A percentile compares a stretch with the other conserved stretches of the same genome.
phyloP scores from a whole-genome alignment of 2,888 invertebrate species.

The Cantharis rustica region DNA sequence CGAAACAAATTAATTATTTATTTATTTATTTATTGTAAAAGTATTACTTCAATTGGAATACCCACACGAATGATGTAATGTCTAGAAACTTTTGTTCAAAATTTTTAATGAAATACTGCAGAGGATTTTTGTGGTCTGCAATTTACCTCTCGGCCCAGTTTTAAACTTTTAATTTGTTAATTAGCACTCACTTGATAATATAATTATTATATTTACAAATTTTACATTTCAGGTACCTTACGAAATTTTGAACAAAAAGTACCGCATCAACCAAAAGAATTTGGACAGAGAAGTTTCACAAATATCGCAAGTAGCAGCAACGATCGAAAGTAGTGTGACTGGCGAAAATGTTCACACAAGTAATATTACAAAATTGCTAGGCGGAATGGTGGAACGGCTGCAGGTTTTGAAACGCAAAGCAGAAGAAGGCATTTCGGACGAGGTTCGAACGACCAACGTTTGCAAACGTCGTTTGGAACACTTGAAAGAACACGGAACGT shows the following conservation, averaged over 20 bases:
- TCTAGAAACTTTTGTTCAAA: too few relatives aligned
- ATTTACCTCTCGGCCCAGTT: too few relatives aligned
- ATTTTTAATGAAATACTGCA: too few relatives aligned
- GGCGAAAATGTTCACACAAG: constrained; percentile 63
- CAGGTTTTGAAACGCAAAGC: constrained; percentile 92
- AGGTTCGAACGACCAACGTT: constrained; percentile 85
- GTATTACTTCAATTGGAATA: too few relatives aligned
- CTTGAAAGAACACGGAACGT: constrained; percentile 74
- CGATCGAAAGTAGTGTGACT: constrained; percentile 77
- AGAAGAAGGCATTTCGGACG: constrained; percentile 90
- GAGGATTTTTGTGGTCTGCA: too few relatives aligned
- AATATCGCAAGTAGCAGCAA: constrained; percentile 77
- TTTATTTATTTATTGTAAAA: too few relatives aligned
- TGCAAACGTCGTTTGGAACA: constrained; percentile 94
- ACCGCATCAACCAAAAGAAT: constrained; percentile 92
- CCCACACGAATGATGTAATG: too few relatives aligned
- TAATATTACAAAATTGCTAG: constrained; percentile 80
- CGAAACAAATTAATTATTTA: not conserved
- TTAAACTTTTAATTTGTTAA: too few relatives aligned
- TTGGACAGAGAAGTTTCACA: constrained; percentile 92
- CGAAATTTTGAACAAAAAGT: constrained; percentile 96
- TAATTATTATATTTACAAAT: too few relatives aligned
- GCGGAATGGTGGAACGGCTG: constrained; percentile 86
- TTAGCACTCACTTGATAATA: too few relatives aligned
- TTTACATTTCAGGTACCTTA: constrained; percentile 80